Conservation (phyloP, 2,113 vertebrate species). For the Ceuthmochares aereus region DNA sequence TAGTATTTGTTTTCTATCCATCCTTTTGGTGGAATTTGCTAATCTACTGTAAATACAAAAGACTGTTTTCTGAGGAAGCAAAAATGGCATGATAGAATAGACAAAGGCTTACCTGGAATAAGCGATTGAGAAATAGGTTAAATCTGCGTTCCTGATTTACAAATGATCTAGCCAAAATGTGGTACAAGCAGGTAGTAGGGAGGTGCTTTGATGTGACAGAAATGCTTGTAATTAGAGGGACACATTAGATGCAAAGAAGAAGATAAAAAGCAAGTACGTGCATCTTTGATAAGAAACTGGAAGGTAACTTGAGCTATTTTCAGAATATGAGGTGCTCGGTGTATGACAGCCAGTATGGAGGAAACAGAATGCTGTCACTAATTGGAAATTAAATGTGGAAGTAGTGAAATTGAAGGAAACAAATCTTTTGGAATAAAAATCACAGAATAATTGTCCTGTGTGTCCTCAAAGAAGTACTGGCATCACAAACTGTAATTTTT, state of each 20-base stretch:
- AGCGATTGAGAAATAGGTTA: not conserved
- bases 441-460: not conserved
- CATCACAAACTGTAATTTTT: not conserved
- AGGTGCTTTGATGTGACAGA: not conserved
- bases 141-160: not conserved
- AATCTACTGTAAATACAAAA: not conserved
- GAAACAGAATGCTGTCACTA: not conserved
- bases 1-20: not conserved
- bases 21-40: not conserved
- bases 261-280: not conserved
- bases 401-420: not conserved
- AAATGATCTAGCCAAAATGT: not conserved
- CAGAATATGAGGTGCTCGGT: not conserved
- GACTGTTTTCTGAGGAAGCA: not conserved
- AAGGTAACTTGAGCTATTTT: not conserved
- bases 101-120: not conserved
- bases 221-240: not conserved
- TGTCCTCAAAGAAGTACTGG: not conserved
- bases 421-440: not conserved
- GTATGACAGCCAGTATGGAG: rapidly evolving
- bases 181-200: not conserved
- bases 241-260: not conserved
- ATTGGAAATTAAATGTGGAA: not conserved
- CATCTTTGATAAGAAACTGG: not conserved
- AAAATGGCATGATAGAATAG: not conserved